phyloP scores from a whole-genome alignment of 1,140 invertebrate species.

The Pseudachorutes palmiensis region DNA sequence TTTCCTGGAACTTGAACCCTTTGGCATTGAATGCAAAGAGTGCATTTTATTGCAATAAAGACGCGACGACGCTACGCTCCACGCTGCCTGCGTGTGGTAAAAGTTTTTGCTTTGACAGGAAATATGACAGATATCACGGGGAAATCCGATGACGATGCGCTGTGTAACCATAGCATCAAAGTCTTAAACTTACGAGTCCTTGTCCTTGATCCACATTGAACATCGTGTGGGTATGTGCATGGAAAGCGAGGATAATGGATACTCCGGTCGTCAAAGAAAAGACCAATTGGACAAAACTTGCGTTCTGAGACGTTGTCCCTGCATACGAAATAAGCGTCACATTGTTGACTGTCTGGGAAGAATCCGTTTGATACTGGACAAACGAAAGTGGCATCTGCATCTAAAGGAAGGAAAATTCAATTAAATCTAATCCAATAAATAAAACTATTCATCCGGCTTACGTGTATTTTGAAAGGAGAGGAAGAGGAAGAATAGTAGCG shows the following conservation, averaged over 20 bases:
- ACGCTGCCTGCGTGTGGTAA: too few species aligned
- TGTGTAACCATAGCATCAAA: not conserved
- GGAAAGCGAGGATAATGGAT: constrained; percentile 59
- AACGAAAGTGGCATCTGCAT: constrained; percentile 19
- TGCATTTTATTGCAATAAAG: too few species aligned
- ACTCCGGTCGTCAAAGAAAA: constrained; percentile 67
- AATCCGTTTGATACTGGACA: constrained; percentile 62
- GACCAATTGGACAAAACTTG: constrained; percentile 72
- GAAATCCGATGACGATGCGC: not conserved
- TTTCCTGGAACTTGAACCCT: too few species aligned
- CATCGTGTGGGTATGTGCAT: constrained; percentile 69
- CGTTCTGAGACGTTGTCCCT: constrained; percentile 61
- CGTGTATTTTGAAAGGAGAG: too few species aligned
- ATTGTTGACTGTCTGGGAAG: constrained; percentile 59
- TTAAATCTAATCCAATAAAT: not conserved
- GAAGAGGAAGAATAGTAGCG: too few species aligned
- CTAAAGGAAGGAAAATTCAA: constrained; percentile 6
- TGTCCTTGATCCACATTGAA: constrained; percentile 61
- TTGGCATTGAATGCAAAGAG: too few species aligned
- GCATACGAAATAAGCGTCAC: constrained; percentile 63
- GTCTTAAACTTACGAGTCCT: constrained; percentile 57
- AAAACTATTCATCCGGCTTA: too few species aligned
- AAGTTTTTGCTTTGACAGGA: not conserved
- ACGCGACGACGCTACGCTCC: too few species aligned
- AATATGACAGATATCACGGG: not conserved